A percentile compares a stretch with the other conserved stretches of the same genome.
Conservation (phyloP, 1,140 invertebrate species). For the Metaphire vulgaris region DNA sequence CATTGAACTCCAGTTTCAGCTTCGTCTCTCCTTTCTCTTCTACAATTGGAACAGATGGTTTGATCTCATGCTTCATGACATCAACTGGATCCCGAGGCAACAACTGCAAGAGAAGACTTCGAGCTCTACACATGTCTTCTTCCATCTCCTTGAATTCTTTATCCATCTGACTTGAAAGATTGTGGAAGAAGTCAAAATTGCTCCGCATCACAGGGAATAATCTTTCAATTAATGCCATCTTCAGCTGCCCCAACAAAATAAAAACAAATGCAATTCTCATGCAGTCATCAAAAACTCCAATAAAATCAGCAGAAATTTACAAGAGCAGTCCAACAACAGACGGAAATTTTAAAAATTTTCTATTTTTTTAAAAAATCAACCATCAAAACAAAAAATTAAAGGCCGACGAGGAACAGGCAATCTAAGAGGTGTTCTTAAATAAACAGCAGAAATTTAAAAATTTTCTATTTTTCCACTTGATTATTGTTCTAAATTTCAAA, state of each 20-base stretch:
- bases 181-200: background rate
- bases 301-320: too few relatives aligned
- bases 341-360: too few relatives aligned
- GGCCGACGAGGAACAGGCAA: too few relatives aligned
- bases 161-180: constrained; percentile 10
- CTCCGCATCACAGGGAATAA: background rate
- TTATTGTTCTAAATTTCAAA: too few relatives aligned
- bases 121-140: background rate
- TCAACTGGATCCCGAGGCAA: constrained; percentile 3
- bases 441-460: too few relatives aligned
- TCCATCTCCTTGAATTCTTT: constrained; percentile 10
- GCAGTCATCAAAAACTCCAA: too few relatives aligned
- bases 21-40: constrained; percentile 22
- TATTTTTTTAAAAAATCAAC: too few relatives aligned
- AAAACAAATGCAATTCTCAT: too few relatives aligned
- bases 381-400: too few relatives aligned
- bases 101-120: constrained; percentile 7
- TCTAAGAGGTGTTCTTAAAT: too few relatives aligned
- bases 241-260: background rate
- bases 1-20: constrained; percentile 22
- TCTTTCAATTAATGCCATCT: background rate
- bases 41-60: constrained; percentile 10
- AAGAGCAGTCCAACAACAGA: too few relatives aligned
- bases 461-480: too few relatives aligned
- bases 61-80: constrained; percentile 9